phyloP scores from a whole-genome alignment of 92 coral and sea anemone species.

The Umimayanthus chanpuru region DNA sequence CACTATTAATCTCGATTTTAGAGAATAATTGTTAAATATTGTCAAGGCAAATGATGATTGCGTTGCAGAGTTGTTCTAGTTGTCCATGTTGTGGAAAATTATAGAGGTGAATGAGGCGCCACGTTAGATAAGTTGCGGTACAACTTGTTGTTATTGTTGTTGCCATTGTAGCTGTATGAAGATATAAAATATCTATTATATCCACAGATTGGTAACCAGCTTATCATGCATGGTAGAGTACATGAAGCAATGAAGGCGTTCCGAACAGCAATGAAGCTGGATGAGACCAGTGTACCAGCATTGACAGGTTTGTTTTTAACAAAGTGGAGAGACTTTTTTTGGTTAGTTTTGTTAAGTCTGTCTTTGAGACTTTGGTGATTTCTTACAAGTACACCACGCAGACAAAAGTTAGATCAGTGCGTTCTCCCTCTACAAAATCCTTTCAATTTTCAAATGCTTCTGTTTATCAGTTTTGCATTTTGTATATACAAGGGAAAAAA shows the following conservation, averaged over 20 bases:
- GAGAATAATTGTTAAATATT: too few species aligned
- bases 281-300: constrained; percentile 99
- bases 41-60: not conserved
- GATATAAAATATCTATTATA: not conserved
- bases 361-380: not conserved
- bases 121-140: too few species aligned
- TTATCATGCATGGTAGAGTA: constrained; percentile 69
- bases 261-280: constrained; percentile 96
- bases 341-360: too few species aligned
- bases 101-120: too few species aligned
- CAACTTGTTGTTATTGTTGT: too few species aligned
- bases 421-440: too few species aligned
- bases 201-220: constrained; percentile 88
- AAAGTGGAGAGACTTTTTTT: not conserved
- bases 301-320: constrained; percentile 73
- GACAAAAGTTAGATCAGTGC: too few species aligned
- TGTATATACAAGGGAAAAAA: too few species aligned
- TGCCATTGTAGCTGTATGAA: not conserved
- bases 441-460: too few species aligned
- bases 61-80: not conserved
- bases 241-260: constrained; percentile 97
- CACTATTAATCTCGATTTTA: too few species aligned
- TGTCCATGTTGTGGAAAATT: not conserved
- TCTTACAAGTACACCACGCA: too few species aligned
- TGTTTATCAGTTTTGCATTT: too few species aligned